Evolutionary conservation across 2,888 invertebrate genomes (phyloP), one percentile per base, ranked within the genome.

Genomic region (Bedellia somnulentella): DNA sequence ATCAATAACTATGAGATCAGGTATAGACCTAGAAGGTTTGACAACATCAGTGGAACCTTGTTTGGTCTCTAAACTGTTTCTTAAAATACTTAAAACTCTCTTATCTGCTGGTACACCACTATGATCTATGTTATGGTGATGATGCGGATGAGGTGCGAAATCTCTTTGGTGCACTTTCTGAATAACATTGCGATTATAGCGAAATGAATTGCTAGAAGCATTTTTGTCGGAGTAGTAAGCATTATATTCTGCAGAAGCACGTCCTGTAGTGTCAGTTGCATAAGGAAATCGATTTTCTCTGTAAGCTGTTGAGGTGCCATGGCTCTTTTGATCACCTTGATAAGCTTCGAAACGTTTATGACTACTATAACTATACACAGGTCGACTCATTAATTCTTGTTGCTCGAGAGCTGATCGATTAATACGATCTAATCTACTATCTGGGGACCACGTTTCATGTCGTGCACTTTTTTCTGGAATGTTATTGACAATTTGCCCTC

Each of bases 21-120:
- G 64, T 37, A 59, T 48, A 42, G 73, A 63, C 47, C 76, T 80
- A 35, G 71, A 54, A 13, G 78, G 70, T 42, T 82, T 82, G 33
- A 67, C 60, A 32, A 67, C 60, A 32, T 67, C 71, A 24, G 70
- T 77, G 35, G 81, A 5, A 5, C 5, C 57, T 46, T 73, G 68
- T 45, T 71, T 85, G 28, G 80, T 82, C 62, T 87, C 87, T 44
- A 88, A 67, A 53, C 84, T 87, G 43, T 82, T 85, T 45, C 87
- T 71, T 30, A 88, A 57, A 45, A 87, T 79, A 47, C 82, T 85
- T 36, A 87, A 60, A n/a, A 87, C 85, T 37, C 81, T 75, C 51
- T 86, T 85, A 49, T 86, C 82, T n/a, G 82, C 83, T 18, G 82
- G 82, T 15, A 73, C 58, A 24, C 70, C 66, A 35, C 50, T 60